Conservation (phyloP, 1,140 invertebrate species). For the Caerostris extrusa region DNA sequence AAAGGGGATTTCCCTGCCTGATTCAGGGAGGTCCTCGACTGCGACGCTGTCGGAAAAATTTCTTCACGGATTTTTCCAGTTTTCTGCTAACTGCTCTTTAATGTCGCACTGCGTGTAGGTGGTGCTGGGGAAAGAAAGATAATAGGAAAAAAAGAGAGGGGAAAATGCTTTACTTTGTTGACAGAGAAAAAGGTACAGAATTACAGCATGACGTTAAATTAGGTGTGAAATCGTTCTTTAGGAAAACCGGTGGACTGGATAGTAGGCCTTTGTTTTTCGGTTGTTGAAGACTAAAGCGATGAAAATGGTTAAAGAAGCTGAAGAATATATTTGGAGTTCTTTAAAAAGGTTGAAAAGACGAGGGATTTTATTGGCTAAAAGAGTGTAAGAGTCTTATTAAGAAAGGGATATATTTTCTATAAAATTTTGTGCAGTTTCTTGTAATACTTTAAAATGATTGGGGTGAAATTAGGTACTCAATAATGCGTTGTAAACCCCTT, state of each 20-base stretch:
- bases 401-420: too few relatives aligned
- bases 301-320: background rate
- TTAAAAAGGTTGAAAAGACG: too few relatives aligned
- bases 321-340: too few relatives aligned
- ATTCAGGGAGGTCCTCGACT: conserved; percentile 13
- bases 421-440: too few relatives aligned
- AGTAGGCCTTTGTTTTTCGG: background rate
- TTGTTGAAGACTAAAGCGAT: background rate
- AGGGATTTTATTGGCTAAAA: background rate
- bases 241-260: background rate
- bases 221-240: background rate
- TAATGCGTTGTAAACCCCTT: too few relatives aligned
- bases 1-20: background rate
- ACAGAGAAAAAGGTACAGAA: background rate
- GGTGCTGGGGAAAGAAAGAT: background rate
- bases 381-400: background rate
- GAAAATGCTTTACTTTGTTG: background rate
- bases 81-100: conserved; percentile 22
- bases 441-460: too few relatives aligned
- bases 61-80: background rate
- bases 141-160: background rate
- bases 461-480: too few relatives aligned
- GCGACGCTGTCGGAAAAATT: conserved; percentile 2
- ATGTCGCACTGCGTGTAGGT: background rate
- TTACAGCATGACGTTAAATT: background rate